Conservation (phyloP, 2,113 vertebrate genomes). For the Brachypodius melanocephalos region DNA sequence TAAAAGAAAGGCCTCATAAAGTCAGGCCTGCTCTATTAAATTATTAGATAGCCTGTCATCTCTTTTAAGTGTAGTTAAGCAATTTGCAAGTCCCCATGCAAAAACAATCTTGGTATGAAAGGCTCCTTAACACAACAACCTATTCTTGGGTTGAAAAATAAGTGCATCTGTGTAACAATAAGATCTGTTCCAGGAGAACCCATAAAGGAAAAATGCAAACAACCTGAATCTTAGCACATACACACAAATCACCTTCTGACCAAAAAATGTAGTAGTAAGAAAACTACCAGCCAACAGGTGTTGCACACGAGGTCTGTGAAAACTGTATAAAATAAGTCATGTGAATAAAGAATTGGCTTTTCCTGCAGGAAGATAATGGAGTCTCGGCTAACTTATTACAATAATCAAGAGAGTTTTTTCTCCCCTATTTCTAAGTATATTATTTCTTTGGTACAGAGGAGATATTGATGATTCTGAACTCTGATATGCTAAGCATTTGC, state of each 20-base stretch:
- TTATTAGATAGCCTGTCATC: background rate
- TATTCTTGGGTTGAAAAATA: background rate
- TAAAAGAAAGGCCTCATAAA: background rate
- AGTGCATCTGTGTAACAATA: no score
- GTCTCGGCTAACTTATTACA: background rate
- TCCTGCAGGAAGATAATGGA: background rate
- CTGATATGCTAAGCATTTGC: background rate
- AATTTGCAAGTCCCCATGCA: background rate
- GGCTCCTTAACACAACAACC: background rate
- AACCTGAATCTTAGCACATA: background rate
- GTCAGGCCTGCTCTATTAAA: background rate
- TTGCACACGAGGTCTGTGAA: background rate
- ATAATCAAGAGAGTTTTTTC: background rate
- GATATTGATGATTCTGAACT: background rate
- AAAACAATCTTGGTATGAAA: background rate
- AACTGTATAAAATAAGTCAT: background rate
- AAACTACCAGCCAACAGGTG: background rate
- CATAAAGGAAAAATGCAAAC: background rate
- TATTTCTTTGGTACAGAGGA: background rate
- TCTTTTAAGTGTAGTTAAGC: background rate
- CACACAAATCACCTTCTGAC: background rate
- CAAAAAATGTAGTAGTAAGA: background rate
- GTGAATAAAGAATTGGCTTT: background rate
- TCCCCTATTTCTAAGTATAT: background rate
- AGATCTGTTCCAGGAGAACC: background rate